phyloP scores from a whole-genome alignment of 2,888 invertebrate species.

The Aleiodes leptofemur region DNA sequence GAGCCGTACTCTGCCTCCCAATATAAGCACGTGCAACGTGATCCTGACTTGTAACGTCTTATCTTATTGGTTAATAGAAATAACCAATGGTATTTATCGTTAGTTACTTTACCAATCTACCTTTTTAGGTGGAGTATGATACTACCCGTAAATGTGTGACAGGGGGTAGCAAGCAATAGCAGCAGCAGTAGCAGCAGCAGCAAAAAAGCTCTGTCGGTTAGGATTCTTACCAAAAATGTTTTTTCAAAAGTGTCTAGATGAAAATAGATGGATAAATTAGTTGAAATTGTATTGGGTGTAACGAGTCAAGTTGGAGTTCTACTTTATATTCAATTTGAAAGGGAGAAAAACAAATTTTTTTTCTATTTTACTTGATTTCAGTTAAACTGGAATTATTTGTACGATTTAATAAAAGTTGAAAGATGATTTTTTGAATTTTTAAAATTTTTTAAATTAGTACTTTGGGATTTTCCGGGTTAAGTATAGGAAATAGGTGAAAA shows the following conservation, averaged over 20 bases:
- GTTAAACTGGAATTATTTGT: background rate
- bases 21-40: constrained; percentile 90
- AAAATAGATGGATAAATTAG: constrained; percentile 67
- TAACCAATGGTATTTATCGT: constrained; percentile 76
- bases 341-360: no score
- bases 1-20: constrained; percentile 82
- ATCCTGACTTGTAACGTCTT: constrained; percentile 79
- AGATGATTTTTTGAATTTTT: background rate
- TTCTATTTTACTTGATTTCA: background rate
- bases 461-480: constrained; percentile 19
- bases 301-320: background rate
- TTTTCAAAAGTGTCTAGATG: constrained; percentile 63
- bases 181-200: no score
- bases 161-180: constrained; percentile 65
- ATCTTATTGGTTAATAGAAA: constrained; percentile 74
- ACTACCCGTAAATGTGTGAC: constrained; percentile 72
- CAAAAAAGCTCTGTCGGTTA: constrained; percentile 63
- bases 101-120: constrained; percentile 78
- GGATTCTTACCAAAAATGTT: constrained; percentile 56
- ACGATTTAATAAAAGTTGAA: background rate
- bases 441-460: background rate
- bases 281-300: constrained; percentile 1
- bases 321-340: constrained; percentile 10
- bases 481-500: no score
- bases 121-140: constrained; percentile 80